Evolutionary conservation across 1,140 invertebrate genomes (phyloP).

Genomic region (Pollicipes pollicipes): DNA sequence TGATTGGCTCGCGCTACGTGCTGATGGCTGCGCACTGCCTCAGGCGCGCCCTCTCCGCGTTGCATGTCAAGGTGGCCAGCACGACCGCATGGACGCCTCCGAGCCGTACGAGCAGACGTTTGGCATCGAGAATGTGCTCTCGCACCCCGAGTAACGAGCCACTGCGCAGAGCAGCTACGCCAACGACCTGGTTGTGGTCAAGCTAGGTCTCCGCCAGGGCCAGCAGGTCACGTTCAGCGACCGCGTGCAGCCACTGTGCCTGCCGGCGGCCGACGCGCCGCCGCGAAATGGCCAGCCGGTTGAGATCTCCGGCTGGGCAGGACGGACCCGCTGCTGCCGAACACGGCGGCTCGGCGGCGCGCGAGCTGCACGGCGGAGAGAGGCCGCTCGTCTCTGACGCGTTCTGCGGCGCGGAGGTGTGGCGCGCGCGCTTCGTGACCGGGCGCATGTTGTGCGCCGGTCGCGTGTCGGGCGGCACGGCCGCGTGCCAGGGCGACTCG

Average conservation of each 20-base stretch:
- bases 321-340: background rate
- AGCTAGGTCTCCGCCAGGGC: background rate
- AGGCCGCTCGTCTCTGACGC: slow-evolving; percentile 32
- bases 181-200: background rate
- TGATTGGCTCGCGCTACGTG: slow-evolving; percentile 9
- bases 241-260: slow-evolving; percentile 11
- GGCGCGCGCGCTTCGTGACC: slow-evolving; percentile 39
- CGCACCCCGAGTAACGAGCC: background rate
- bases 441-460: slow-evolving; percentile 77
- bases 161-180: background rate
- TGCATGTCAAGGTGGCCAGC: background rate
- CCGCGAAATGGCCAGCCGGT: slow-evolving; percentile 5
- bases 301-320: slow-evolving; percentile 13
- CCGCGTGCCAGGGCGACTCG: slow-evolving; percentile 76
- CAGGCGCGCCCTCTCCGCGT: background rate
- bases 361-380: slow-evolving; percentile 28
- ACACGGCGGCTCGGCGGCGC: background rate
- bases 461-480: slow-evolving; percentile 51
- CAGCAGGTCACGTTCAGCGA: slow-evolving; percentile 2
- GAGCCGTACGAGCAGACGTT: background rate
- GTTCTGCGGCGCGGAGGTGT: slow-evolving; percentile 33
- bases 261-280: slow-evolving; percentile 6
- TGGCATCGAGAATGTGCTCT: background rate
- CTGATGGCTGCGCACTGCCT: slow-evolving; percentile 15
- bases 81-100: background rate